Base-by-base conservation (phyloP, 2,888 invertebrate genomes). In the Iphiclides podalirius region DNA sequence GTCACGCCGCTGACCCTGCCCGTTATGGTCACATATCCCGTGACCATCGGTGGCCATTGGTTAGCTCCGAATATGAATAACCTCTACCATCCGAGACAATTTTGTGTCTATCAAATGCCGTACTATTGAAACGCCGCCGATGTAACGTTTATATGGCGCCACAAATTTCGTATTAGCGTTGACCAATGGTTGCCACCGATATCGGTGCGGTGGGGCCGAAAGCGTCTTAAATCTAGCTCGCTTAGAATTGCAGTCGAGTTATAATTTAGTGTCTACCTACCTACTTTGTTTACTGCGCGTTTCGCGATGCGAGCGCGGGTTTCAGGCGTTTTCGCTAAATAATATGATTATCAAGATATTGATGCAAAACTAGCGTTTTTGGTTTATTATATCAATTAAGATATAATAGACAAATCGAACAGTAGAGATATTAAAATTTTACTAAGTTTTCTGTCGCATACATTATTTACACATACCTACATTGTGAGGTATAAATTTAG, bases 321-420 rank as follows among this genome's bases (percentile, higher is more conserved):
- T 43, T 38, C 42, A 48, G 31, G 48, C 42, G 42, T 37, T 42
- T 48, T 48, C 38, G 42, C 8, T 6, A 4, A 4, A 20, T 6
- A 20, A 4, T 6, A 6, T 23, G 31, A 15, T 23, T 33, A 28
- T 0, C 4, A 4, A 9, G 2, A 9, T 31, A 11, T 2, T n/a
- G 4, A 31, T 8, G 9, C 1, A 31, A 31, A 31, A 28, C 28
- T 28, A 6, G n/a, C 28, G 6, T 4, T 28, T 31, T 11, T 11
- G 31, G 31, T 31, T 11, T n/a, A 23, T 15, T 15, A 16, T 28
- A 40, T 15, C 28, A 13, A 13, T 26, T 39, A 26, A 14, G 39
- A 26, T 39, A 23, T 26, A 6, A 15, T 31, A n/a, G 2, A 31
- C 6, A 11, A n/a, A n/a, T 31, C 4, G 31, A 26, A 31, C 11